Conservation (phyloP, 2,888 invertebrate genomes). For the Nebria salina region DNA sequence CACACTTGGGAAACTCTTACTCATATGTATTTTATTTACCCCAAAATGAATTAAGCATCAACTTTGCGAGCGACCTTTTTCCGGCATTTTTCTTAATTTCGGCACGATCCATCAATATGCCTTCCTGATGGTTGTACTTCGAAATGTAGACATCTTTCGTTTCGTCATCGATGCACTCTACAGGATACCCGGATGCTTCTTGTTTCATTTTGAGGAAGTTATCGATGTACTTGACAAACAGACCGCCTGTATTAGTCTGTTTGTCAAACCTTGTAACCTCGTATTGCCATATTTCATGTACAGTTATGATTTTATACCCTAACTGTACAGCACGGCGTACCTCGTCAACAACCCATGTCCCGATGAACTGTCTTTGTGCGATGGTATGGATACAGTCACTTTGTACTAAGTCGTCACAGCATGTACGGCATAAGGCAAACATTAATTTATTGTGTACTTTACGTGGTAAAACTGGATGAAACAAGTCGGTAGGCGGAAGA, state of each 20-base stretch:
- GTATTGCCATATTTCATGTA: conserved; percentile 16
- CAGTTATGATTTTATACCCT: conserved; percentile 3
- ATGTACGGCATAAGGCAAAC: neutral
- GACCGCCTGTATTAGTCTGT: too few relatives aligned
- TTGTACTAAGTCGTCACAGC: too few relatives aligned
- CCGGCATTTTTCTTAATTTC: conserved; percentile 13
- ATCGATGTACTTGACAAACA: too few relatives aligned
- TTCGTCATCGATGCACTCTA: conserved; percentile 42
- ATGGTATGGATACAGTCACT: too few relatives aligned
- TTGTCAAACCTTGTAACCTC: neutral
- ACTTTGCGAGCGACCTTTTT: conserved; percentile 23
- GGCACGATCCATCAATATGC: neutral
- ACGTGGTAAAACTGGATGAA: conserved; percentile 53
- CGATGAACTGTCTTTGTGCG: too few relatives aligned
- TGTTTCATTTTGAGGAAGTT: too few relatives aligned
- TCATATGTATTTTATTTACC: conserved; percentile 46
- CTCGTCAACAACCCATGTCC: too few relatives aligned
- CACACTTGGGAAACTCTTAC: too few relatives aligned
- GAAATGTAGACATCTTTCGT: conserved; percentile 45
- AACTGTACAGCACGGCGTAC: neutral
- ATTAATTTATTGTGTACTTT: conserved; percentile 26
- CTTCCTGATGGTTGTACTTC: conserved; percentile 27
- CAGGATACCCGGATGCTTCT: too few relatives aligned
- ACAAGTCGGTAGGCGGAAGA: conserved; percentile 48
- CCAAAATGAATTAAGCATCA: conserved; percentile 52